A percentile compares a stretch with the other conserved stretches of the same genome.
These are phyloP conservation scores for Larimichthys crocea DNA, from an alignment of 2,113 vertebrate genomes.

Conservation along the genomic window DNA sequence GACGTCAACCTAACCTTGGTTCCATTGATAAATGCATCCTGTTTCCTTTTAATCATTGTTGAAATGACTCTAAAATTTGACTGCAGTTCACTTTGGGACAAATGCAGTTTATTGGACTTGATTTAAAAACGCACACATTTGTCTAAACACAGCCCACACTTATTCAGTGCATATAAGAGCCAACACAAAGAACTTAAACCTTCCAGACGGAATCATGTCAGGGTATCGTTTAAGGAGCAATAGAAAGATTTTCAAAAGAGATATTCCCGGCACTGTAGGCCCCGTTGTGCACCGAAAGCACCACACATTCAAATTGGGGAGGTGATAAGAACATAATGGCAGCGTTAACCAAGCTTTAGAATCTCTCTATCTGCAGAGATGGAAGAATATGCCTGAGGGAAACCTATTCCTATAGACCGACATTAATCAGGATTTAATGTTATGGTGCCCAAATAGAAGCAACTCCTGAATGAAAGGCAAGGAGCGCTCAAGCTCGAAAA, in stretches of 20 bases:
- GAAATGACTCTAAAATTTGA: background rate
- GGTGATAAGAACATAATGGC: slow-evolving; percentile 18
- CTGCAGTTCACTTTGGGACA: background rate
- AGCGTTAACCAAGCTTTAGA: slow-evolving; percentile 11
- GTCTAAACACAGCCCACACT: background rate
- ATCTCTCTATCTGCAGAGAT: background rate
- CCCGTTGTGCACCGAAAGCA: background rate
- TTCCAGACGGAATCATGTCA: background rate
- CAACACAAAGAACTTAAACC: slow-evolving; percentile 6
- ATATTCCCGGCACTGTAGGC: background rate
- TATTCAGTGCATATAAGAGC: background rate
- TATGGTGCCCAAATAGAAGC: slow-evolving; percentile 3
- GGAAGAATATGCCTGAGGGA: slow-evolving; percentile 1
- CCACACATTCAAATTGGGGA: background rate
- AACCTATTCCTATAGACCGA: background rate
- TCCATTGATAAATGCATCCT: background rate
- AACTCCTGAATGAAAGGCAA: background rate
- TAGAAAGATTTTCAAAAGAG: background rate
- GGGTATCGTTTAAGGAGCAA: background rate
- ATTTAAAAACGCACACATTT: background rate
- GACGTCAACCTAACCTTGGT: background rate
- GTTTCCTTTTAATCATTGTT: background rate
- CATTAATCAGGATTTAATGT: slow-evolving; percentile 26
- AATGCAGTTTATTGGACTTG: background rate
- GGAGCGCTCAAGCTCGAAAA: slow-evolving; percentile 13